Percentiles rank a stretch among this genome's conserved stretches.
Conservation (phyloP, 1,140 invertebrate species). For the Leptinotarsa texana region DNA sequence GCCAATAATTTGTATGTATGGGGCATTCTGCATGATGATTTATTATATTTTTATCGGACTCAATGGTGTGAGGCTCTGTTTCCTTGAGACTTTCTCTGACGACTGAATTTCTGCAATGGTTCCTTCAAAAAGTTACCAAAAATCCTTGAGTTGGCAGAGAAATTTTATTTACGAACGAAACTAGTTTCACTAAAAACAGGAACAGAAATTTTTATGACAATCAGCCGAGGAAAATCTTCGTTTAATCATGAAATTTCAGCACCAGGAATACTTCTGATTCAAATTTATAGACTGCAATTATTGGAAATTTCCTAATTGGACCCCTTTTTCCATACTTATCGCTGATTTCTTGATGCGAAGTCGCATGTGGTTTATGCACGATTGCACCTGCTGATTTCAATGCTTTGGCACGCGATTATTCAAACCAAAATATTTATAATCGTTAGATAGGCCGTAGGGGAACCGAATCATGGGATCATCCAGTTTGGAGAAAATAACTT, state of each 20-base stretch:
- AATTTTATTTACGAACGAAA: too few species aligned
- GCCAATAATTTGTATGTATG: background rate
- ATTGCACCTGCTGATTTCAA: background rate
- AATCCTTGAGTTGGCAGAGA: too few species aligned
- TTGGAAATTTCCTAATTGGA: background rate
- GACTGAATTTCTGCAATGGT: background rate
- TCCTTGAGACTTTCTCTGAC: background rate
- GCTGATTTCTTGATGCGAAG: background rate
- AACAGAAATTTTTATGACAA: background rate
- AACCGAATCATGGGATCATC: background rate
- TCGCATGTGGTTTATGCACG: background rate
- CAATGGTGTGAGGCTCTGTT: background rate
- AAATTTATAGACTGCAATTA: background rate
- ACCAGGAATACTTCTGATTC: background rate
- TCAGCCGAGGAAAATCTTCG: background rate
- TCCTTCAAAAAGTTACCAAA: too few species aligned
- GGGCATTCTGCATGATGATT: background rate
- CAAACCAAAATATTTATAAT: background rate
- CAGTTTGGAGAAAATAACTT: too few species aligned
- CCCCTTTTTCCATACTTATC: background rate
- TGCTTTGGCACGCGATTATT: background rate
- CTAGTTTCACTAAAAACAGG: too few species aligned
- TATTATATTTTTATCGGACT: background rate
- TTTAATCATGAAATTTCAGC: background rate
- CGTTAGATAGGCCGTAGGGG: background rate